Conservation (phyloP, 2,888 invertebrate species). For the Cistogaster globosa region DNA sequence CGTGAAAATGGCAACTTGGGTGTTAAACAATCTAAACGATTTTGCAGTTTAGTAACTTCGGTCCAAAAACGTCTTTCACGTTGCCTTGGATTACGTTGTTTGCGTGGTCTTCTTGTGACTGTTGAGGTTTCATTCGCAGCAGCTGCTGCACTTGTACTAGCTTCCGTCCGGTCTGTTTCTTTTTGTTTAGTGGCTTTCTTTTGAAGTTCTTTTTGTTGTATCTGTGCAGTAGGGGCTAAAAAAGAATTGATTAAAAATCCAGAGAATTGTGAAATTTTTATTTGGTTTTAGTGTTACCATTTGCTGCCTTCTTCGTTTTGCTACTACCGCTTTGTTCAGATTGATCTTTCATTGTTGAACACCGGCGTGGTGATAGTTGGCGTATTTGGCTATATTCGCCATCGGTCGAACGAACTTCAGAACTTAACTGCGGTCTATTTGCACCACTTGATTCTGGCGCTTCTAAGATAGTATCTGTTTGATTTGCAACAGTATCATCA, state of each 20-base stretch:
- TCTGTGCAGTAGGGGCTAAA: too few species aligned
- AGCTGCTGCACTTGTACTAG: neutral
- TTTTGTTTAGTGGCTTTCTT: neutral
- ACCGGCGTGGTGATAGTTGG: conserved; percentile 41
- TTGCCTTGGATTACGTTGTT: conserved; percentile 62
- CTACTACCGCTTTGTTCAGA: too few species aligned
- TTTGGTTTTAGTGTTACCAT: neutral
- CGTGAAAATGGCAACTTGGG: conserved; percentile 83
- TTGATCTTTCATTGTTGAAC: conserved; percentile 71
- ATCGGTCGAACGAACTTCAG: conserved; percentile 40
- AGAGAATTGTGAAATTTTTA: too few species aligned
- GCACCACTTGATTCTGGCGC: neutral
- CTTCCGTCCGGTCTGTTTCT: neutral
- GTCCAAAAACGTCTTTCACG: conserved; percentile 39
- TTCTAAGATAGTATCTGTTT: neutral
- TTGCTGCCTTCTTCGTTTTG: neutral
- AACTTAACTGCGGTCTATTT: neutral
- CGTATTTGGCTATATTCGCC: conserved; percentile 57
- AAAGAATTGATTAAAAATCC: too few species aligned
- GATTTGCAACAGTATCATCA: neutral
- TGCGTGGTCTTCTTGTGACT: conserved; percentile 50
- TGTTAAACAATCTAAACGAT: conserved; percentile 76
- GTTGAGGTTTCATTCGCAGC: neutral
- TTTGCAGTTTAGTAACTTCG: conserved; percentile 72
- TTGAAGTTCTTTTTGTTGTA: neutral